Evolutionary conservation across 2,888 invertebrate species (phyloP).

Genomic region (Limnephilus marmoratus): DNA sequence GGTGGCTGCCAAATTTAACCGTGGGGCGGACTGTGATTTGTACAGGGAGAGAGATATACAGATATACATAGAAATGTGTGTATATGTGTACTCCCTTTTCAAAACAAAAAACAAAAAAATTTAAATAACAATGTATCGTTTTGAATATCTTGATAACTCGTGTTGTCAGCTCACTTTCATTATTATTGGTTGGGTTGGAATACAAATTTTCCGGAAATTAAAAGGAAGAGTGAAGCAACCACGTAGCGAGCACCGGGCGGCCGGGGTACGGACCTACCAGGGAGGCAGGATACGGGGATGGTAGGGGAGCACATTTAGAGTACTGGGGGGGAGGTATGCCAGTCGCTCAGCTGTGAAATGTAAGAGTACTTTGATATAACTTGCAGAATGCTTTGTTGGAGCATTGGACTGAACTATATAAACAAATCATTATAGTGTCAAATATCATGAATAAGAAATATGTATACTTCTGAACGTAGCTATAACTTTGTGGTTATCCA

Average conservation of each 20-base stretch:
- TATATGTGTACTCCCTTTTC: no score
- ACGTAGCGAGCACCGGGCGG: slow-evolving; percentile 24
- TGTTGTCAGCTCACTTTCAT: slow-evolving; percentile 17
- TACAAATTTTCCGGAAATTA: slow-evolving; percentile 78
- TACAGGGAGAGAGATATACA: no score
- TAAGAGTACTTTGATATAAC: neutral
- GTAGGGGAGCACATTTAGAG: neutral
- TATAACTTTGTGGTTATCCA: no score
- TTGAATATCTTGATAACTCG: neutral
- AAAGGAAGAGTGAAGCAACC: slow-evolving; percentile 67
- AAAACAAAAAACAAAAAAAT: neutral
- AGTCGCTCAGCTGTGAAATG: slow-evolving; percentile 4
- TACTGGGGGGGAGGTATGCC: neutral
- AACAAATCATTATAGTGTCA: neutral
- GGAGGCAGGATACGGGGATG: neutral
- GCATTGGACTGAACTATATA: neutral
- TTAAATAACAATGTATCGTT: neutral
- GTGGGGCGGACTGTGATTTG: no score
- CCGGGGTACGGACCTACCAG: neutral
- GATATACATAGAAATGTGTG: no score
- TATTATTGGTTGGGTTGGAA: slow-evolving; percentile 68
- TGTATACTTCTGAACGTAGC: no score
- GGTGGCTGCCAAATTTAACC: no score
- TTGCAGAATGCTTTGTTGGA: neutral
- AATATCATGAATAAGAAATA: no score